Base-by-base conservation (phyloP, 2,888 invertebrate genomes). In the Mimumesa dahlbomi region DNA sequence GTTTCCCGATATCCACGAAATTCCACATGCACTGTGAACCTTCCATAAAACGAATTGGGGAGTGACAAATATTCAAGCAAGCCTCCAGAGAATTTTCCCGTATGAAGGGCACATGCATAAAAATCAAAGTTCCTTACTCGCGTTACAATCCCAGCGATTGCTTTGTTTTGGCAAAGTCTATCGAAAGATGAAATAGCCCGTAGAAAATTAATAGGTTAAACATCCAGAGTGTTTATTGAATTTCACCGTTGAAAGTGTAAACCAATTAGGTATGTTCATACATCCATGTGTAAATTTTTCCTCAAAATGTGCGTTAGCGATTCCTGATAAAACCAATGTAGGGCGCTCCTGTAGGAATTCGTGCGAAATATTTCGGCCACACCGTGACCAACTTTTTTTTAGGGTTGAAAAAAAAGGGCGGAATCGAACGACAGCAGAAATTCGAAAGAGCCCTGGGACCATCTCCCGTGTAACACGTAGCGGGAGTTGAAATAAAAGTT, bases 71-170 rank as follows among this genome's bases (percentile, higher is more conserved):
- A 34, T 34, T 34, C 34, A 34, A 34, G 11, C 11, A 11, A 34
- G 11, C n/a, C 34, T 2, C 11, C 34, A 29, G 29, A 29, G 34
- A 11, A 34, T 11, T 34, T 11, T 11, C 11, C 34, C 34, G 34
- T 25, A 25, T 11, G 34, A 34, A 34, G 6, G 25, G 3, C 4
- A 46, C 62, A 46, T 38, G 49, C 58, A 62, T 62, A 62, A 62
- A 59, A 56, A 54, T 56, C 43, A 38, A 36, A 61, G 45, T 61
- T 61, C 25, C 61, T 61, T 54, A 43, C 25, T 13, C 18, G 34
- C 3, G 43, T 18, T 53, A 34, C 42, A 21, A 62, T 29, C 22
- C 7, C 46, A n/a, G 11, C 11, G 34, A n/a, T 11, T 34, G 7
- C 34, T 2, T 2, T 34, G 25, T 34, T 34, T 34, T n/a, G 4